Evolutionary conservation across 2,888 invertebrate species (phyloP).

Genomic region (Biston betularia): DNA sequence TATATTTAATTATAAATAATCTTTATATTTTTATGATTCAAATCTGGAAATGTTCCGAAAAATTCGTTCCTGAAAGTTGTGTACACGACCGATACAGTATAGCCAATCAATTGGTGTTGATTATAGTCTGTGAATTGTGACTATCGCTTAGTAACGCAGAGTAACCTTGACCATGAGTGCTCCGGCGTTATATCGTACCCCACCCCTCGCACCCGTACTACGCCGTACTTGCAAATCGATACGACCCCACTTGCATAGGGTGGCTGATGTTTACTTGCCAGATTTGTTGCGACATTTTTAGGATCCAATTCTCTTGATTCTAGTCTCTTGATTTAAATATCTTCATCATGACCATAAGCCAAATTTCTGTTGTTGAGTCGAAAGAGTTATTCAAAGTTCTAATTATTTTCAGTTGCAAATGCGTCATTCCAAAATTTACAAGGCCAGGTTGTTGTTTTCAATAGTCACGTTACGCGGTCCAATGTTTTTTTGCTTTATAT

Average conservation of each 20-base stretch:
- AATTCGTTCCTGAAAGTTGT: constrained; percentile 11
- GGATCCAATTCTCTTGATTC: not conserved
- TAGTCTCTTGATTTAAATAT: not conserved
- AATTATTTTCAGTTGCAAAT: constrained; percentile 6
- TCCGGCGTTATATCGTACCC: constrained; percentile 60
- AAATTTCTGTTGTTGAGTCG: constrained; percentile 3
- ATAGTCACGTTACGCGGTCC: constrained; percentile 20
- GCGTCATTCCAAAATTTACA: constrained; percentile 18
- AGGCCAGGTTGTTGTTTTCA: constrained; percentile 11
- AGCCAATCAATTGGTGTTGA: constrained; percentile 50
- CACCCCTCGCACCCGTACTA: constrained; percentile 51
- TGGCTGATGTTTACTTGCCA: constrained; percentile 20
- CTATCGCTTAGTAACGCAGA: constrained; percentile 57
- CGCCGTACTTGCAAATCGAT: constrained; percentile 66
- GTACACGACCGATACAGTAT: constrained; percentile 16
- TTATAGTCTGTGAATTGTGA: constrained; percentile 61
- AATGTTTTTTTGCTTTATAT: constrained; percentile 29
- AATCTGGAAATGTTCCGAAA: constrained; percentile 8
- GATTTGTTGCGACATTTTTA: constrained; percentile 12
- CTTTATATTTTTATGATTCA: not conserved
- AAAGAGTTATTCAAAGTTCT: constrained; percentile 14
- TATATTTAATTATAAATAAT: constrained; percentile 6
- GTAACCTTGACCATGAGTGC: constrained; percentile 79
- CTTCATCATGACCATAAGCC: not conserved
- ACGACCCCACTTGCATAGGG: constrained; percentile 44